Percentiles rank a stretch among this genome's conserved stretches.
These are phyloP conservation scores for Pao palembangensis DNA, from an alignment of 2,113 vertebrate species.

Conservation along the genomic window DNA sequence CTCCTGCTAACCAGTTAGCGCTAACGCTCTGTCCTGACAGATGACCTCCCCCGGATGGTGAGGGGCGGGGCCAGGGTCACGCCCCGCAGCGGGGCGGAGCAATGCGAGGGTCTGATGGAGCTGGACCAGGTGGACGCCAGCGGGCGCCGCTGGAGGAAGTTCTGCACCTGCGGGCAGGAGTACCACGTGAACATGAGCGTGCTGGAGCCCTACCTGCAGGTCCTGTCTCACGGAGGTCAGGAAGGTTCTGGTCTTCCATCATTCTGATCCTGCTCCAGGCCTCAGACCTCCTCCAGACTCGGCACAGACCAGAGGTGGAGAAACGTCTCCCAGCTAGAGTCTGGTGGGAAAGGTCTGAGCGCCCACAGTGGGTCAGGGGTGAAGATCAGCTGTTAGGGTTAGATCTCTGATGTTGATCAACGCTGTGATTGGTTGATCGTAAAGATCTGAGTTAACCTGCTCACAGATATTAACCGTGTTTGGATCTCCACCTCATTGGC, in stretches of 20 bases:
- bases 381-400: too few species aligned
- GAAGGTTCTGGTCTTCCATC: neutral
- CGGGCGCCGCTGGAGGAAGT: slow-evolving; percentile 78
- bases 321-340: too few species aligned
- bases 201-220: slow-evolving; percentile 80
- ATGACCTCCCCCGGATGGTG: slow-evolving; percentile 73
- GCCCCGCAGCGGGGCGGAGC: slow-evolving; percentile 39
- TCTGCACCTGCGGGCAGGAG: slow-evolving; percentile 68
- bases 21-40: slow-evolving; percentile 43
- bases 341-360: too few species aligned
- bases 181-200: slow-evolving; percentile 78
- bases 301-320: too few species aligned
- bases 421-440: neutral
- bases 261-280: too few species aligned
- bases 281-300: too few species aligned
- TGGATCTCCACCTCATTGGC: slow-evolving; percentile 1
- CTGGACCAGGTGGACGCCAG: slow-evolving; percentile 72
- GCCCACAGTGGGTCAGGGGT: too few species aligned
- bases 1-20: too few species aligned
- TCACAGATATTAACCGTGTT: too few species aligned
- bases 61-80: slow-evolving; percentile 6
- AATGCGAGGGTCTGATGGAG: slow-evolving; percentile 62
- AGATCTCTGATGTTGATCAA: neutral
- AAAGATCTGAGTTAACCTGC: too few species aligned
- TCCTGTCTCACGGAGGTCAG: slow-evolving; percentile 83